Evolutionary conservation across 2,888 invertebrate genomes (phyloP).

Genomic region (Yponomeuta evonymella): DNA sequence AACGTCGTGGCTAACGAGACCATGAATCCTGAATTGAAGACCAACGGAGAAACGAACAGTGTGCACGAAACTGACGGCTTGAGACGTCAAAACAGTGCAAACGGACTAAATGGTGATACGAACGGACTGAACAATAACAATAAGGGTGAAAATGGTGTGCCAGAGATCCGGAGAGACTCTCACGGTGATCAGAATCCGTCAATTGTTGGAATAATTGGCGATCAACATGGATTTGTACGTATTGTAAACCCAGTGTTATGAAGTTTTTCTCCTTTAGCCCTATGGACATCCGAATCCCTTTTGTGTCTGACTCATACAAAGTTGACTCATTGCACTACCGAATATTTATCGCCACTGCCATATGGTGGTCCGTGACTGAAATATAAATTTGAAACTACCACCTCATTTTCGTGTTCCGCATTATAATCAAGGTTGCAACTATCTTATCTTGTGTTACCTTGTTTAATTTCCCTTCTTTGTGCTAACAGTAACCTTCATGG

Average conservation of each 20-base stretch:
- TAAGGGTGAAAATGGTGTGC: slow-evolving; percentile 26
- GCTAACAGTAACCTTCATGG: slow-evolving; percentile 31
- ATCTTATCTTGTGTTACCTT: slow-evolving; percentile 47
- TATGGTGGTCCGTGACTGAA: background rate
- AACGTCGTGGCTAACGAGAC: slow-evolving; percentile 54
- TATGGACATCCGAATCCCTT: background rate
- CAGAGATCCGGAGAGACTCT: slow-evolving; percentile 51
- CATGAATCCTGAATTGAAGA: slow-evolving; percentile 37
- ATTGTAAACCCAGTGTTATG: slow-evolving; percentile 20
- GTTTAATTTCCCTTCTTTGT: slow-evolving; percentile 30
- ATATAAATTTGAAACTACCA: background rate
- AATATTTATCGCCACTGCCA: background rate
- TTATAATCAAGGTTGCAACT: slow-evolving; percentile 34
- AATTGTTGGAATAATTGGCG: slow-evolving; percentile 72
- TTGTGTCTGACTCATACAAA: slow-evolving; percentile 29
- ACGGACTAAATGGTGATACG: slow-evolving; percentile 32
- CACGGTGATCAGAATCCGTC: slow-evolving; percentile 62
- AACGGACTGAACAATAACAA: slow-evolving; percentile 38
- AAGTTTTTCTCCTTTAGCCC: background rate
- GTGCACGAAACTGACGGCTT: slow-evolving; percentile 6
- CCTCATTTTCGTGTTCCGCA: slow-evolving; percentile 4
- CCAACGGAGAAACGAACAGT: slow-evolving; percentile 32
- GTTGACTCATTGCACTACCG: slow-evolving; percentile 28
- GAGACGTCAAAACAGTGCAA: slow-evolving; percentile 15
- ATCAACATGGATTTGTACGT: slow-evolving; percentile 72